A percentile compares a stretch with the other conserved stretches of the same genome.
These are phyloP conservation scores for Onthophagus sagittarius DNA, from an alignment of 2,888 invertebrate species.

Conservation along the genomic window DNA sequence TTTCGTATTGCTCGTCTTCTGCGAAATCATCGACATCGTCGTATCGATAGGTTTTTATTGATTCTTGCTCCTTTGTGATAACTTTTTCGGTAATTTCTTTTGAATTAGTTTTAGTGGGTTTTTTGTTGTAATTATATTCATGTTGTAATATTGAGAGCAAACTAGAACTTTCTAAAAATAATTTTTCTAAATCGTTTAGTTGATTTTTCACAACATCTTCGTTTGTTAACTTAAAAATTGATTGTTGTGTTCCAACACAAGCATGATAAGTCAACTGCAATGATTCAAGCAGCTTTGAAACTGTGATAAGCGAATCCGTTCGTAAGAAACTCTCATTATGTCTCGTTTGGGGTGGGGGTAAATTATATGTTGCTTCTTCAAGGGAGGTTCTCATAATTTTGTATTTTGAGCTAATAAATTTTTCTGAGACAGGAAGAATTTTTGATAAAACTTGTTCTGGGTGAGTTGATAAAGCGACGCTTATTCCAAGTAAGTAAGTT, in stretches of 20 bases:
- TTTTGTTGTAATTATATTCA: background rate
- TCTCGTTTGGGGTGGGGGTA: background rate
- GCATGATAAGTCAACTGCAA: background rate
- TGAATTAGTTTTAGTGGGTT: background rate
- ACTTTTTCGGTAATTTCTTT: background rate
- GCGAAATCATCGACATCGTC: background rate
- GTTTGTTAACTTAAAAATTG: background rate
- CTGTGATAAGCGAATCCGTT: background rate
- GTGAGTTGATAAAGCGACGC: conserved; percentile 13
- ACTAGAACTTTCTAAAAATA: conserved; percentile 1
- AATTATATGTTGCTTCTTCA: background rate
- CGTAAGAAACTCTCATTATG: background rate
- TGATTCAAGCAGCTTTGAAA: background rate
- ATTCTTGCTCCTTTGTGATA: background rate
- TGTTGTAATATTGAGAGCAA: conserved; percentile 5
- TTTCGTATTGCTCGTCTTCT: conserved; percentile 17
- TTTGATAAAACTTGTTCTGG: conserved; percentile 2
- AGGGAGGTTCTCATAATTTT: conserved; percentile 5
- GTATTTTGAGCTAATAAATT: background rate
- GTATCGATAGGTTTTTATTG: background rate
- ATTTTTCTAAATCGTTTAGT: conserved; percentile 13
- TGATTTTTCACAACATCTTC: background rate
- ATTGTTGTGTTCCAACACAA: background rate
- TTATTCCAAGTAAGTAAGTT: conserved; percentile 17
- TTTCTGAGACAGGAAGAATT: conserved; percentile 12